A percentile compares a stretch with the other conserved stretches of the same genome.
These are phyloP conservation scores for Mythimna vitellina DNA, from an alignment of 2,888 invertebrate species.

Conservation along the genomic window DNA sequence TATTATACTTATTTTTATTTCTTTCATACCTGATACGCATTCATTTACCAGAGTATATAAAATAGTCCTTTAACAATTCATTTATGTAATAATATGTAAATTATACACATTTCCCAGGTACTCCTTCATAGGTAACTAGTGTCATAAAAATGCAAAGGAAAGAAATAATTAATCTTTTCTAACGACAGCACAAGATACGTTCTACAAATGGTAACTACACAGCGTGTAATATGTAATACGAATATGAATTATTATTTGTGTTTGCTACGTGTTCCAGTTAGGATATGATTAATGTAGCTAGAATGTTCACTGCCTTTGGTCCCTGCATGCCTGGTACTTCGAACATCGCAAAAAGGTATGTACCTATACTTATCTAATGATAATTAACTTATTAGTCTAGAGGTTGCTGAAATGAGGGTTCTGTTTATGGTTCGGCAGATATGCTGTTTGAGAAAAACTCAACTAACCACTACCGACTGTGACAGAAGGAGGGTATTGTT, in stretches of 20 bases:
- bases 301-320: slow-evolving; percentile 34
- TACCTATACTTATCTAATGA: slow-evolving; percentile 34
- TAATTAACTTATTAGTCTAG: not conserved
- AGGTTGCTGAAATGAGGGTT: not conserved
- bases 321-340: slow-evolving; percentile 17
- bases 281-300: slow-evolving; percentile 67
- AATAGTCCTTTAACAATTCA: too few species aligned
- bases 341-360: slow-evolving; percentile 35
- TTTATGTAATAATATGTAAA: too few species aligned
- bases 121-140: slow-evolving; percentile 1
- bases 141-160: slow-evolving; percentile 24
- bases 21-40: too few species aligned
- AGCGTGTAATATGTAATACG: slow-evolving; percentile 60
- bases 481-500: too few species aligned
- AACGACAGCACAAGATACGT: slow-evolving; percentile 35
- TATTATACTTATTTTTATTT: too few species aligned
- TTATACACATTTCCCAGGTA: not conserved
- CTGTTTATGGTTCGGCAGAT: not conserved
- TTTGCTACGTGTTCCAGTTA: slow-evolving; percentile 65
- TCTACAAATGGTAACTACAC: slow-evolving; percentile 44
- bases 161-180: slow-evolving; percentile 40
- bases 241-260: slow-evolving; percentile 66
- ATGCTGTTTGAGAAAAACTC: not conserved
- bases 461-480: too few species aligned
- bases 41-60: too few species aligned